Conservation (phyloP, 64 coral and sea anemone genomes). For the Anthopleura sola region DNA sequence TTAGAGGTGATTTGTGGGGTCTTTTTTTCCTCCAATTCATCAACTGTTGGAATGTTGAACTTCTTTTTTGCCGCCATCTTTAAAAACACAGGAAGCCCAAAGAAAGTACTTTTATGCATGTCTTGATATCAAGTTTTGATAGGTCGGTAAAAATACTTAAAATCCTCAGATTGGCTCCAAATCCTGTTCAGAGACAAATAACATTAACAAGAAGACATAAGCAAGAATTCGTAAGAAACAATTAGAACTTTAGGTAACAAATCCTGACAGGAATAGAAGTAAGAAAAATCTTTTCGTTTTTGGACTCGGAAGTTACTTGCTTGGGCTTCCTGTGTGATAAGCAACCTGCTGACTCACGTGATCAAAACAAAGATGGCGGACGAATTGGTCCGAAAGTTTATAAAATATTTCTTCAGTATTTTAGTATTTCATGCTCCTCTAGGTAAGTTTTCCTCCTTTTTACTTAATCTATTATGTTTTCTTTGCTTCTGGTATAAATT, state of each 20-base stretch:
- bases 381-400: not conserved
- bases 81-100: not conserved
- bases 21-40: conserved; percentile 60
- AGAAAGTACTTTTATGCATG: no score
- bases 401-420: not conserved
- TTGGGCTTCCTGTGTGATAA: not conserved
- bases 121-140: no score
- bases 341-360: not conserved
- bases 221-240: no score
- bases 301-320: no score
- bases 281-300: no score
- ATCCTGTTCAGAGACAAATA: no score
- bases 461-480: not conserved
- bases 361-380: not conserved
- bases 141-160: no score
- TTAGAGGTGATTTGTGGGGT: conserved; percentile 21
- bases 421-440: not conserved
- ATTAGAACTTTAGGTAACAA: no score
- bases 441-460: not conserved
- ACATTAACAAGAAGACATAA: no score
- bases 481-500: not conserved
- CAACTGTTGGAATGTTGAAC: conserved; percentile 63
- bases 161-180: no score
- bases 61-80: conserved; percentile 65
- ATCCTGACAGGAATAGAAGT: no score